A percentile compares a stretch with the other conserved stretches of the same genome.
Evolutionary conservation across 2,113 vertebrate genomes (phyloP).

Genomic region (Piprites chloris): DNA sequence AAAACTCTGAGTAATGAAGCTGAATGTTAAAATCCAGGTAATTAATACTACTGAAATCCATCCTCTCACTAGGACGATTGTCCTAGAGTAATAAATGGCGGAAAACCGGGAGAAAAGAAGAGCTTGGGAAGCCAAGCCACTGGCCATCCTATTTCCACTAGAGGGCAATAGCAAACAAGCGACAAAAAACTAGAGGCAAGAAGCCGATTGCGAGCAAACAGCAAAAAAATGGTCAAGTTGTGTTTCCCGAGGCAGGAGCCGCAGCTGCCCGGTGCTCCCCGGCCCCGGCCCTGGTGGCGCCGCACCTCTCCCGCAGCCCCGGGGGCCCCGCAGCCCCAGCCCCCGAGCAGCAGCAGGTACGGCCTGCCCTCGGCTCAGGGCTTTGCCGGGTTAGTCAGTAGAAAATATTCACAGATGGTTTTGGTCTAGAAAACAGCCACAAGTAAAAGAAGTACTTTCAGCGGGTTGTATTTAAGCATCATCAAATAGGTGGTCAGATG

Average conservation of each 20-base stretch:
- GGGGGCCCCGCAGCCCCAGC: background rate
- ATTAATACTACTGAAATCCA: background rate
- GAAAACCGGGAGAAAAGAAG: background rate
- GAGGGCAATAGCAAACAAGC: constrained; percentile 55
- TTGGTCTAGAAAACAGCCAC: background rate
- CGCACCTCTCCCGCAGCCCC: background rate
- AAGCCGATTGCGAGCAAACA: accelerated
- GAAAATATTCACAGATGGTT: background rate
- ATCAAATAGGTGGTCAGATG: background rate
- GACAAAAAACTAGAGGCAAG: background rate
- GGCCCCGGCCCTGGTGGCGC: no score
- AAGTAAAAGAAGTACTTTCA: background rate
- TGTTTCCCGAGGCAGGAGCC: background rate
- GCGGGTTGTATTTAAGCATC: background rate
- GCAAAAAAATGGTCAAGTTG: accelerated
- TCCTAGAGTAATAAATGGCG: accelerated
- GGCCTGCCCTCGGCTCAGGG: background rate
- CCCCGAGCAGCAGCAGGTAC: background rate
- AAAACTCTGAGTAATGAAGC: background rate
- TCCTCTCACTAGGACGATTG: background rate
- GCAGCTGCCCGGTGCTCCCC: background rate
- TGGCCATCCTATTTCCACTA: background rate
- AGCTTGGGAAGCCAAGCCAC: background rate
- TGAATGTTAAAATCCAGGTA: background rate
- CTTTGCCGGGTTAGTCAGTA: background rate